Conservation (phyloP, 2,113 vertebrate species). For the Sciurus niger region DNA sequence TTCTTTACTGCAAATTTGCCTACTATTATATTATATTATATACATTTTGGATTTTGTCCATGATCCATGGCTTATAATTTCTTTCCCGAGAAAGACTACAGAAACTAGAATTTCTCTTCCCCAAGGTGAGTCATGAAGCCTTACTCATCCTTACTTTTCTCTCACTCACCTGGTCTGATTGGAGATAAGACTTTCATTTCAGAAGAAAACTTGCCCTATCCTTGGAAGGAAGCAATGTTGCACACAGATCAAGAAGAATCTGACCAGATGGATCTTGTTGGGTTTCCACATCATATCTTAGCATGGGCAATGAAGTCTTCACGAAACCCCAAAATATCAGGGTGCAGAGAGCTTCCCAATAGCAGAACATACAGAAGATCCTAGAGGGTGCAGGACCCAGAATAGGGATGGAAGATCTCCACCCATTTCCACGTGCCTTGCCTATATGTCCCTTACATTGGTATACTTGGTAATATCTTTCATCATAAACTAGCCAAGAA, state of each 20-base stretch:
- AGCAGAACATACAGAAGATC: not conserved
- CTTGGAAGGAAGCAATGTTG: not conserved
- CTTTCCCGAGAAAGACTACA: not conserved
- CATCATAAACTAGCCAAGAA: not conserved
- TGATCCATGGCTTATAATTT: too few species aligned
- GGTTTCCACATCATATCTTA: not conserved
- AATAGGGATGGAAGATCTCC: not conserved
- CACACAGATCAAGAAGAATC: not conserved
- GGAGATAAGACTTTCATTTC: not conserved
- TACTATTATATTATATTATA: not conserved
- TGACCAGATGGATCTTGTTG: not conserved
- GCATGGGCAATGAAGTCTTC: too few species aligned
- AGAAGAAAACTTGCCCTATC: too few species aligned
- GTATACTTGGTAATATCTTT: not conserved
- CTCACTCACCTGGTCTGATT: not conserved
- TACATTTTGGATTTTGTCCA: not conserved
- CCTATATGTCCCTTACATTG: too few species aligned
- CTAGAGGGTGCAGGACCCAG: rapidly evolving
- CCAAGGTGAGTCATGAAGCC: not conserved
- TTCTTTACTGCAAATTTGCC: not conserved
- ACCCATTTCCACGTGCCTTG: not conserved
- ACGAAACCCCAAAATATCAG: too few species aligned
- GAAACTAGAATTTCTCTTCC: not conserved
- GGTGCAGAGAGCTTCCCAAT: too few species aligned
- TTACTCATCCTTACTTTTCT: not conserved